phyloP scores from a whole-genome alignment of 2,797 vertebrate genomes.

The Gila robusta region DNA sequence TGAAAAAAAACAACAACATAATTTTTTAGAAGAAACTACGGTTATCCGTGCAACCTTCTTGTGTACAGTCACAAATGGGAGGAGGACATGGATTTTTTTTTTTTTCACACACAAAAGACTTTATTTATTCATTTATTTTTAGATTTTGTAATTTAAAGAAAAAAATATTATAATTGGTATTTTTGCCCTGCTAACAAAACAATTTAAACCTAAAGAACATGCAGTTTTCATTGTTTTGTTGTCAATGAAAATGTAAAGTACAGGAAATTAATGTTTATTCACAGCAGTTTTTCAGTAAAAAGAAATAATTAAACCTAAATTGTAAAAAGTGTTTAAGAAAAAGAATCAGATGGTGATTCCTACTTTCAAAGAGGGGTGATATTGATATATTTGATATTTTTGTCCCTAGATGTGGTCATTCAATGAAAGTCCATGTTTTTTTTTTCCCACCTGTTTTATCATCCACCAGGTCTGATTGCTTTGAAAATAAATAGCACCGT shows the following conservation, averaged over 20 bases:
- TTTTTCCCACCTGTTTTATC: neutral
- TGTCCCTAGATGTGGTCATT: slow-evolving; percentile 1
- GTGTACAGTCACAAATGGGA: too few species aligned
- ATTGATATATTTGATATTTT: neutral
- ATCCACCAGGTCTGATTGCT: neutral
- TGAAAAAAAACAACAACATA: neutral
- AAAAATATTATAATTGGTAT: neutral
- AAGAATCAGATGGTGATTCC: neutral
- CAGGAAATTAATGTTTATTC: neutral
- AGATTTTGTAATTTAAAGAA: neutral
- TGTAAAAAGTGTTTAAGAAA: too few species aligned
- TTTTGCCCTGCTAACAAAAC: neutral
- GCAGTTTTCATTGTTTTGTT: neutral
- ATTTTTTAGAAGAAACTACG: neutral
- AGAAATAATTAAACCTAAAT: neutral
- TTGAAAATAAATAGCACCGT: neutral
- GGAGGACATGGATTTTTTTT: too few species aligned
- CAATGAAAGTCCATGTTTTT: neutral
- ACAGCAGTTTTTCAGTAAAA: neutral
- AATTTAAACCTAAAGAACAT: neutral
- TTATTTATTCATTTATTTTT: neutral
- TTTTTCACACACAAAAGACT: too few species aligned
- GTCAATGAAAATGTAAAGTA: neutral
- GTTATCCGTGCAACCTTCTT: neutral
- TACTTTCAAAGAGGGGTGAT: neutral